These are phyloP conservation scores for Kuschelorhynchus macadamiae DNA, from an alignment of 2,888 invertebrate genomes.

Conservation along the genomic window DNA sequence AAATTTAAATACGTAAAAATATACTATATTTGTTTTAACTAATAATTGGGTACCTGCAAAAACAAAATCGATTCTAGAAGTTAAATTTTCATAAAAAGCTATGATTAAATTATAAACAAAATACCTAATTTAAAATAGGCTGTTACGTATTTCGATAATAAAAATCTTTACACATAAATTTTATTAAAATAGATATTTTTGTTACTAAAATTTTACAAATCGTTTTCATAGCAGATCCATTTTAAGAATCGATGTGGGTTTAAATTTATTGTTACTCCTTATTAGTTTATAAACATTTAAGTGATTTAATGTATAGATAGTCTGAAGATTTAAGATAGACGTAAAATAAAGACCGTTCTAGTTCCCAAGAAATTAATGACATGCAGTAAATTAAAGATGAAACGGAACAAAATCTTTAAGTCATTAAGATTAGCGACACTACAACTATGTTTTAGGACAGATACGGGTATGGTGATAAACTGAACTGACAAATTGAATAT, in stretches of 20 bases:
- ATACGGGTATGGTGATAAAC: not conserved
- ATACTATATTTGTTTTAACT: too few species aligned
- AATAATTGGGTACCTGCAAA: too few species aligned
- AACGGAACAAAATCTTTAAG: constrained; percentile 8
- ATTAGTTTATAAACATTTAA: constrained; percentile 14
- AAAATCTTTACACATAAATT: not conserved
- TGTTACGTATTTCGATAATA: too few species aligned
- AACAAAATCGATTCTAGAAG: too few species aligned
- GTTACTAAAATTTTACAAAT: too few species aligned
- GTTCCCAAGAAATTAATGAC: constrained; percentile 10
- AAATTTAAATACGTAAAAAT: too few species aligned
- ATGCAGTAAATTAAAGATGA: constrained; percentile 16
- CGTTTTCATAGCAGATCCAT: not conserved
- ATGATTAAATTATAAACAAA: too few species aligned
- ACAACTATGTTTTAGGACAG: constrained; percentile 2
- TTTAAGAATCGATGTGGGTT: constrained; percentile 16
- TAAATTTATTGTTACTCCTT: constrained; percentile 13
- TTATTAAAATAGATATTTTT: too few species aligned
- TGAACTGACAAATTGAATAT: too few species aligned
- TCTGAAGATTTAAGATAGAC: constrained; percentile 29
- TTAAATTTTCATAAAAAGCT: too few species aligned
- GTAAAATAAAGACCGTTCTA: constrained; percentile 36
- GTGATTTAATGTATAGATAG: constrained; percentile 26
- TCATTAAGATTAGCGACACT: constrained; percentile 21
- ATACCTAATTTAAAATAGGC: too few species aligned